These are phyloP conservation scores for Tragopan temminckii DNA, from an alignment of 2,797 vertebrate genomes.

Conservation along the genomic window DNA sequence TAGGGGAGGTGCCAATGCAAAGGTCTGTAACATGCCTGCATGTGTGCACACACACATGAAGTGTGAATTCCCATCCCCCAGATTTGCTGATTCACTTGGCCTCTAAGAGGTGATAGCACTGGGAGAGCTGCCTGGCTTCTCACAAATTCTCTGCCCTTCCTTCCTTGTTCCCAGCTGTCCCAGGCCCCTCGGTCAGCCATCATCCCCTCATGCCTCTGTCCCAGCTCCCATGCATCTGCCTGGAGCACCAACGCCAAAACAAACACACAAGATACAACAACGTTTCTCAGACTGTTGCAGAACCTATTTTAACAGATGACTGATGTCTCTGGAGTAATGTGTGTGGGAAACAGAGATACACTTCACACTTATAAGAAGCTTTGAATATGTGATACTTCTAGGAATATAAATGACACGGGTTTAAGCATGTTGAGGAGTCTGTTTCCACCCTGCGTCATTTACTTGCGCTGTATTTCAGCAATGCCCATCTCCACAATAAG, in stretches of 20 bases:
- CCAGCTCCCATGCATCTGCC: not conserved
- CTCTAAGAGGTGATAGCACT: not conserved
- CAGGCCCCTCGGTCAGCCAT: not conserved
- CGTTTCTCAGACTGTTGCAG: not conserved
- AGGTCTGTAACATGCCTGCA: not conserved
- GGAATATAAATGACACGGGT: slow-evolving; percentile 29
- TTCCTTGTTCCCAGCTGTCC: not conserved
- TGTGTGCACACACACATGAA: not conserved
- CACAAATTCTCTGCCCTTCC: not conserved
- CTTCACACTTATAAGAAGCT: slow-evolving; percentile 46
- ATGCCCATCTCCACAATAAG: not conserved
- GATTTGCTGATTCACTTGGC: not conserved
- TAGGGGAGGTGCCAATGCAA: not conserved
- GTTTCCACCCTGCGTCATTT: not conserved
- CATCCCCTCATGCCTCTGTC: not conserved
- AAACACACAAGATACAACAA: not conserved
- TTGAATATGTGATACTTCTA: slow-evolving; percentile 55
- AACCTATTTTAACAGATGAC: slow-evolving; percentile 36
- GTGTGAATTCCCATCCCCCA: not conserved
- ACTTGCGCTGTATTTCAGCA: not conserved
- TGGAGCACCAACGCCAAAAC: not conserved
- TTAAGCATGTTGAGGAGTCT: slow-evolving; percentile 14
- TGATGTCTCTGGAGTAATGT: not conserved
- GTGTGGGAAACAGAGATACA: slow-evolving; percentile 54
- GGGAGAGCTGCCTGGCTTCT: not conserved